These are phyloP conservation scores for Salvelinus fontinalis DNA, from an alignment of 2,113 vertebrate species.

Conservation along the genomic window DNA sequence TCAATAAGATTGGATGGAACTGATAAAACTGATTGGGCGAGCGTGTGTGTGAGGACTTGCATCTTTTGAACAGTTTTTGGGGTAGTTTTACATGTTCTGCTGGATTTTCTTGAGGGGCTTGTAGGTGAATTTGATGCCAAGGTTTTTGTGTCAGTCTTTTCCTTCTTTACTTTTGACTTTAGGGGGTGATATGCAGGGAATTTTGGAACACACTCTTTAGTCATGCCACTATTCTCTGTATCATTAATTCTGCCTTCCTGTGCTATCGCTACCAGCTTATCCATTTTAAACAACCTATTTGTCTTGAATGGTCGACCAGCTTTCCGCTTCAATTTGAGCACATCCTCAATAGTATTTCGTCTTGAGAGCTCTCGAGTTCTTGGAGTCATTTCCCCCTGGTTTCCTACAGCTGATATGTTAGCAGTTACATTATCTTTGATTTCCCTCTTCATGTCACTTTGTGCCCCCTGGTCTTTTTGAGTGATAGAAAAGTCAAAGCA, in stretches of 20 bases:
- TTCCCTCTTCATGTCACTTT: background rate
- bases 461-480: background rate
- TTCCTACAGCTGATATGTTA: background rate
- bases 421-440: background rate
- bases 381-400: background rate
- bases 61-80: background rate
- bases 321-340: conserved; percentile 18
- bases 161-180: background rate
- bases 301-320: conserved; percentile 12
- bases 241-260: background rate
- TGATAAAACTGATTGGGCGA: background rate
- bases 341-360: background rate
- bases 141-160: background rate
- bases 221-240: background rate
- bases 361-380: background rate
- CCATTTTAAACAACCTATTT: conserved; percentile 14
- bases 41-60: background rate
- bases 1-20: background rate
- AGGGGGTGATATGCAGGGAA: background rate
- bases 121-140: background rate
- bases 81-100: conserved; percentile 2
- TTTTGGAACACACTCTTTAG: background rate
- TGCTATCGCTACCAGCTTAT: background rate
- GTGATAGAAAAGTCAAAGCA: background rate
- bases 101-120: conserved; percentile 1